Base-by-base conservation (phyloP, 2,888 invertebrate genomes). In the Ichneumoninae sp. region DNA sequence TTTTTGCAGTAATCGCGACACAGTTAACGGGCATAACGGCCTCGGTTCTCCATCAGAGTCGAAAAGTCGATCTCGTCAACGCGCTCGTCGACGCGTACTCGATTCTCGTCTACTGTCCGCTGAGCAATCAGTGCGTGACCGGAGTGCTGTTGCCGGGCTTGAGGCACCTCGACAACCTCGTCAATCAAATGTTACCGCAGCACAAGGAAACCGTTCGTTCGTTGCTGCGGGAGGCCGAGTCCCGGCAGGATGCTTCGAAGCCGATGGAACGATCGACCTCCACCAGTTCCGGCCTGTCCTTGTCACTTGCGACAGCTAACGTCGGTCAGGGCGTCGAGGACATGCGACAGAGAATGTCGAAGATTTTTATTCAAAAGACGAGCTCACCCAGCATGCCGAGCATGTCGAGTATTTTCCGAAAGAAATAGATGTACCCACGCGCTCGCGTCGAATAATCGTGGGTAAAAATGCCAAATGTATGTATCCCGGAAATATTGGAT, bases 11-110 rank as follows among this genome's bases (percentile, higher is more conserved):
- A 83, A 94, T 96, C 87, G 94, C 96, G 60, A 95, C 95, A 0
- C 95, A 96, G 83, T 91, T 96, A 85, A 94, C 95, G 10, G 94
- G 94, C 33, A 94, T 96, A 89, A 95, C 96, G 4, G 93, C 94
- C 3, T 95, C 94, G 83, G 95, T 95, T 88, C 94, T 95, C 81
- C 95, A 95, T 86, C 95, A 95, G 88, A 94, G 94, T 3, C 94
- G 94, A 86, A 95, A 95, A 90, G 92, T 94, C 70, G 96, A 96
- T 88, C 94, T 96, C 81, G 95, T 95, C 8, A 93, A 95, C 77
- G 95, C 95, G 62, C 92, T 96, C 71, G 94, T 96, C 71, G 96
- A 96, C 89, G 95, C 96, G 0, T 96, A 95, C 90, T 95, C 95
- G 26, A 95, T 96, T 75, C 91, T 95, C 57, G 94, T 95, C 76